Evolutionary conservation across 1,140 invertebrate species (phyloP).

Genomic region (Halyomorpha halys): DNA sequence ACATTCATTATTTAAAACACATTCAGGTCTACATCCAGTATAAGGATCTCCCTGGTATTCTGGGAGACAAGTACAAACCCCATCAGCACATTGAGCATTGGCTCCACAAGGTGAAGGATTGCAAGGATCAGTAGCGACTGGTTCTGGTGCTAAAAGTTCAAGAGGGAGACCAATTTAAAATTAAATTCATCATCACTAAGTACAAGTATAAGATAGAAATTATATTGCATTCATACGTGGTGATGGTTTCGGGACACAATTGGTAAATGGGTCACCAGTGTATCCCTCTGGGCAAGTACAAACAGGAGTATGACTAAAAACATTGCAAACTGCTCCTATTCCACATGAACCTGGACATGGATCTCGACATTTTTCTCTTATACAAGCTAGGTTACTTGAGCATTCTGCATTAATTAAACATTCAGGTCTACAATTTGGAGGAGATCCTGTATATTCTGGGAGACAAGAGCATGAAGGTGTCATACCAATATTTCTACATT

Average conservation of each 20-base stretch:
- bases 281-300: slow-evolving; percentile 61
- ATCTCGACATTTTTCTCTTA: slow-evolving; percentile 60
- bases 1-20: slow-evolving; percentile 43
- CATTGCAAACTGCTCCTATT: slow-evolving; percentile 59
- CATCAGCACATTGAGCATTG: slow-evolving; percentile 46
- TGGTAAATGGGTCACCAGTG: slow-evolving; percentile 58
- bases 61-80: slow-evolving; percentile 41
- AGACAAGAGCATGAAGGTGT: slow-evolving; percentile 57
- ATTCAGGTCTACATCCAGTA: slow-evolving; percentile 39
- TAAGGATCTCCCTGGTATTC: slow-evolving; percentile 48
- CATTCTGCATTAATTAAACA: slow-evolving; percentile 64
- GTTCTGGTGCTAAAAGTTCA: slow-evolving; percentile 13
- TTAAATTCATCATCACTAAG: not conserved
- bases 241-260: slow-evolving; percentile 9
- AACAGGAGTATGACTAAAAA: slow-evolving; percentile 58
- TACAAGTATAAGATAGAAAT: not conserved
- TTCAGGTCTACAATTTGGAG: slow-evolving; percentile 62
- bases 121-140: slow-evolving; percentile 36
- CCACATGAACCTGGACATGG: slow-evolving; percentile 70
- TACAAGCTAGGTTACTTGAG: slow-evolving; percentile 56
- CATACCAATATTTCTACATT: slow-evolving; percentile 51
- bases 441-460: slow-evolving; percentile 57
- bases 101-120: slow-evolving; percentile 46
- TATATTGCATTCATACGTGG: not conserved
- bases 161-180: not conserved